Evolutionary conservation across 2,113 vertebrate species (phyloP).

Genomic region (Actenoides hombroni): DNA sequence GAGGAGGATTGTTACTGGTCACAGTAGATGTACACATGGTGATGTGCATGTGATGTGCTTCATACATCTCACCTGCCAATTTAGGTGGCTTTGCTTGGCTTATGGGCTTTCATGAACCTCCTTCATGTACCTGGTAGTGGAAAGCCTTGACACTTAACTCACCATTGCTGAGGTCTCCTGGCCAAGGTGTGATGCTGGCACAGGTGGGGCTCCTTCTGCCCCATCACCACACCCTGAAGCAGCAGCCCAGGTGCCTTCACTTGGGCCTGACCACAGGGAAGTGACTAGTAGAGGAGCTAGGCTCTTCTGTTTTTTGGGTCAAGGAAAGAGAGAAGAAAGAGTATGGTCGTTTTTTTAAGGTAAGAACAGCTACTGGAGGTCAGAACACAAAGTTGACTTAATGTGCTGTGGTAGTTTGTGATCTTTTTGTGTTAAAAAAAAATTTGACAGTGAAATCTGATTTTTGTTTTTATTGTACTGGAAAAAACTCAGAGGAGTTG

Average conservation of each 20-base stretch:
- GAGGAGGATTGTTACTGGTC: not conserved
- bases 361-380: not conserved
- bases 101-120: not conserved
- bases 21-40: accelerated
- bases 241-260: not conserved
- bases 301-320: accelerated
- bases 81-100: not conserved
- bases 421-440: not conserved
- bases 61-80: not conserved
- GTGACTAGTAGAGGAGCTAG: not conserved
- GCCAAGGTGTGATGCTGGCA: not conserved
- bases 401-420: not conserved
- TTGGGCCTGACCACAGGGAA: not conserved
- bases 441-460: accelerated
- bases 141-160: not conserved
- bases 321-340: too few species aligned
- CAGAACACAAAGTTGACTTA: accelerated
- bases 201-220: not conserved
- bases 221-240: not conserved
- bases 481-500: not conserved
- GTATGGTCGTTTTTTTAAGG: accelerated
- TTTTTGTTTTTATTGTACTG: not conserved
- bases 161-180: not conserved
- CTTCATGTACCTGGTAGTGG: not conserved
- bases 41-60: not conserved